Base-by-base conservation (phyloP, 1,140 invertebrate genomes). In the Onthophagus taurus region DNA sequence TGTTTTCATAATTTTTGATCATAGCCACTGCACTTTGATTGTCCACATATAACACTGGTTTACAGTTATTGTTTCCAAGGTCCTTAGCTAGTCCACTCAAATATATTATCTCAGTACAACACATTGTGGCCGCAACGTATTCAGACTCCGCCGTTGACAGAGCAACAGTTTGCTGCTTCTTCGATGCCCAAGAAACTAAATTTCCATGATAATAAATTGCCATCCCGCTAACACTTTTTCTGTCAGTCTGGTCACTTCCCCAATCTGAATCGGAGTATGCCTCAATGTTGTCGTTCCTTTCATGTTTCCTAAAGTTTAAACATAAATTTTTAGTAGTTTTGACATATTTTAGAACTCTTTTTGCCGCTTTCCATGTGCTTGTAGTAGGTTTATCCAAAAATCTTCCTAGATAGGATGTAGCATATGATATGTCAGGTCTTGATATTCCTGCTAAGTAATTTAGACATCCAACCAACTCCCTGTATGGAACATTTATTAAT, bases 121-220 rank as follows among this genome's bases (percentile, higher is more conserved):
- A 43, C 18, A 16, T n/a, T 31, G 42, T 33, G 16, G 14, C 2
- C 14, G 23, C 38, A 24, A 35, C 24, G 18, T 30, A 44, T n/a
- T 44, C 42, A 1, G 31, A 17, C 36, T 44, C 42, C 3, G 19
- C 19, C 18, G 5, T 44, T 34, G 42, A 44, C 6, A 44, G 31
- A n/a, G 31, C 18, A 3, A 44, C 18, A 34, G 19, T 12, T 11
- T 14, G 2, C 26, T 35, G 33, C 20, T 44, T 44, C 36, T 29
- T 44, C 13, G 14, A 43, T 20, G 16, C 9, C 42, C 31, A 44
- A 14, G 31, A 35, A 4, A 44, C 30, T 26, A 44, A 14, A 20
- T 36, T 36, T 19, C 30, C 24, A 6, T 1, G 18, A 30, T 31
- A 29, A 21, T 35, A 20, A 12, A 44, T 19, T 17, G 8, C 29